These are phyloP conservation scores for Tridacna crocea DNA, from an alignment of 2,888 invertebrate species.

Conservation along the genomic window DNA sequence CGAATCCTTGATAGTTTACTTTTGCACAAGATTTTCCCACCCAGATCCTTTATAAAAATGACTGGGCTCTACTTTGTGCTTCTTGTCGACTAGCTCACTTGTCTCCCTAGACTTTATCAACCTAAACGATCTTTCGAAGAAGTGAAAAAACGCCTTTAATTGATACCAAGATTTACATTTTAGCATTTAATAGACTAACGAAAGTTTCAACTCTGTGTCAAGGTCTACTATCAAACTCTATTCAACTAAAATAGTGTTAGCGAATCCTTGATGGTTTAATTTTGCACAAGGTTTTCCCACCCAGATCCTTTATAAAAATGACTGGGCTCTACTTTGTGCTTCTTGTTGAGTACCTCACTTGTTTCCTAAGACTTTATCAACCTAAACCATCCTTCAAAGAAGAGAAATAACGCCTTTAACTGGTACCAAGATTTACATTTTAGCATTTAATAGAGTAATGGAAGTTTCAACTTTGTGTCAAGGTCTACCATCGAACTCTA, in stretches of 20 bases:
- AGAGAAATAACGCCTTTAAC: too few relatives aligned
- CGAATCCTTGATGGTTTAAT: constrained; percentile 51
- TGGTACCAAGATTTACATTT: too few relatives aligned
- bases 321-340: constrained; percentile 19
- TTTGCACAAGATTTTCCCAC: constrained; percentile 27
- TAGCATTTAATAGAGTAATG: too few relatives aligned
- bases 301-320: neutral
- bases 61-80: constrained; percentile 19
- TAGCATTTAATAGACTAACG: too few relatives aligned
- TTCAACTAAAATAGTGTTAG: constrained; percentile 61
- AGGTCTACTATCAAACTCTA: constrained; percentile 80
- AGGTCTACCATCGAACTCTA: constrained; percentile 80
- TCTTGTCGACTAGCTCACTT: neutral
- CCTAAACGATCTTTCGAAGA: too few relatives aligned
- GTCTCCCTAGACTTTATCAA: too few relatives aligned
- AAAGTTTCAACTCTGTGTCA: constrained; percentile 64
- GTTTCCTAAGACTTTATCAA: too few relatives aligned
- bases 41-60: neutral
- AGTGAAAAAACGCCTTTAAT: too few relatives aligned
- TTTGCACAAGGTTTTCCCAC: constrained; percentile 27
- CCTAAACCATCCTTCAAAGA: too few relatives aligned
- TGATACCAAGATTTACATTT: too few relatives aligned
- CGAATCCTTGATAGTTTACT: constrained; percentile 51
- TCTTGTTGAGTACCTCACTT: neutral
- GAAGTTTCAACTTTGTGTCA: constrained; percentile 58